Conservation (phyloP, 2,113 vertebrate genomes). For the Ranitomeya imitator region DNA sequence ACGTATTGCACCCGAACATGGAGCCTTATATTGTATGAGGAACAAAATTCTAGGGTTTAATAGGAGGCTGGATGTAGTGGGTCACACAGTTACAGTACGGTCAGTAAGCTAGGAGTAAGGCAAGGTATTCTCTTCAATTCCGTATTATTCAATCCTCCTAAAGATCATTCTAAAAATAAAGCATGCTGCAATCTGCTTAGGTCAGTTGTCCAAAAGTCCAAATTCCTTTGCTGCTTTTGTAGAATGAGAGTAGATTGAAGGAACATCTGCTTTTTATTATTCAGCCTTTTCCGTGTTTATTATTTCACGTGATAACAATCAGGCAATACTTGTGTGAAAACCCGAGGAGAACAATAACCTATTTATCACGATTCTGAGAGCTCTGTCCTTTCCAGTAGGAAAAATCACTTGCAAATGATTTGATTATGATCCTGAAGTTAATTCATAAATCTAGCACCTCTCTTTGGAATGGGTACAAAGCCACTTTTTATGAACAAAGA, state of each 20-base stretch:
- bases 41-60: not conserved
- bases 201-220: conserved; percentile 49
- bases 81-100: not conserved
- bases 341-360: conserved; percentile 50
- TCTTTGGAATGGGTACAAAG: not conserved
- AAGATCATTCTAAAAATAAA: conserved; percentile 30
- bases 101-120: not conserved
- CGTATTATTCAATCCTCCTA: not conserved
- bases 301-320: conserved; percentile 47
- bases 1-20: no score
- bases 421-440: conserved; percentile 1
- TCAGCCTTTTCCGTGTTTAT: conserved; percentile 47
- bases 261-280: conserved; percentile 54
- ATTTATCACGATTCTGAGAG: conserved; percentile 38
- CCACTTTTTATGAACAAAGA: conserved; percentile 2
- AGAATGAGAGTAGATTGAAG: conserved; percentile 22
- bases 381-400: not conserved
- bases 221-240: conserved; percentile 48
- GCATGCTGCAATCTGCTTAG: conserved; percentile 20
- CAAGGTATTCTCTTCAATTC: not conserved
- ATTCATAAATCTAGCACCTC: conserved; percentile 45
- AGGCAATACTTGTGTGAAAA: conserved; percentile 53
- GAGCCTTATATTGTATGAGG: not conserved
- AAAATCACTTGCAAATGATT: conserved; percentile 5
- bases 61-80: no score